A percentile compares a stretch with the other conserved stretches of the same genome.
These are phyloP conservation scores for Apeira syringaria DNA, from an alignment of 2,888 invertebrate genomes.

Conservation along the genomic window DNA sequence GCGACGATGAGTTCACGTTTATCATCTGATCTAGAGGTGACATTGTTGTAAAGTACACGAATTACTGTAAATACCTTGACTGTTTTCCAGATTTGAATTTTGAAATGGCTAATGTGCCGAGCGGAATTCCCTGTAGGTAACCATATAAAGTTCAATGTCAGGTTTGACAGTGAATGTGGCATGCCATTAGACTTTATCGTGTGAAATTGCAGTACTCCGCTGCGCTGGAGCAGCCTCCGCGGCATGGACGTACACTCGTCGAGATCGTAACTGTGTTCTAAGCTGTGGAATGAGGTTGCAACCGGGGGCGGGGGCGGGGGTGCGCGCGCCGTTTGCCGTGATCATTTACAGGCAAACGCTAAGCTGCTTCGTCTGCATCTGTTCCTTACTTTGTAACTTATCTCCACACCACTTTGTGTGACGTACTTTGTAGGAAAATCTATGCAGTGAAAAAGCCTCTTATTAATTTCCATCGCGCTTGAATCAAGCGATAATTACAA, in stretches of 20 bases:
- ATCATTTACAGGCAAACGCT: constrained; percentile 78
- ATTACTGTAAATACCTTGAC: constrained; percentile 2
- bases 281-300: constrained; percentile 22
- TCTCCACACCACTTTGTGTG: constrained; percentile 38
- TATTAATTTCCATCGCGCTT: constrained; percentile 44
- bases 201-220: constrained; percentile 57
- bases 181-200: constrained; percentile 24
- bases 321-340: constrained; percentile 70
- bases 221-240: constrained; percentile 48
- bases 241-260: constrained; percentile 46
- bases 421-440: constrained; percentile 50
- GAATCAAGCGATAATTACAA: constrained; percentile 55
- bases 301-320: constrained; percentile 25
- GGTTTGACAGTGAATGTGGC: constrained; percentile 21
- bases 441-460: constrained; percentile 59
- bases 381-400: constrained; percentile 64
- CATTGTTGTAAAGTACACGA: constrained; percentile 7
- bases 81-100: too few relatives aligned
- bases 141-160: constrained; percentile 26
- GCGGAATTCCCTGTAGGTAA: constrained; percentile 10
- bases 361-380: constrained; percentile 63
- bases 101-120: constrained; percentile 9
- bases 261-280: constrained; percentile 16
- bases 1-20: too few relatives aligned
- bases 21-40: constrained; percentile 9